Evolutionary conservation across 2,888 invertebrate species (phyloP), one percentile per base, ranked within the genome.

Genomic region (Drepanosiphum platanoidis): DNA sequence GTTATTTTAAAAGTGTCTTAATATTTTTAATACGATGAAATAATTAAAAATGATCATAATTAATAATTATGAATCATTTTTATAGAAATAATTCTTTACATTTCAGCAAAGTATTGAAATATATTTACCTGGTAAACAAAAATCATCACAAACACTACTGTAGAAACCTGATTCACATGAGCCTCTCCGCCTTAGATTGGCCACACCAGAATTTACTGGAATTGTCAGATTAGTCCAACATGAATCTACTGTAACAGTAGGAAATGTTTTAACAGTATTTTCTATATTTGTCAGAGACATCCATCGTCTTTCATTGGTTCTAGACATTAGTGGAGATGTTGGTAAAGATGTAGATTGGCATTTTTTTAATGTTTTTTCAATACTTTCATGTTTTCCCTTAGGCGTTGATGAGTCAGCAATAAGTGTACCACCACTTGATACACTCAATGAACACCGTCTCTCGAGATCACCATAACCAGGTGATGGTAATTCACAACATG

Each of bases 141-240:
- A 92, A 89, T 94, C 94, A 89, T 94, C 95, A 88, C 95, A 95
- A 87, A 95, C 94, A 88, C 95, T 95, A 84, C 95, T 95, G 92
- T 95, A 96, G 89, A 96, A 96, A 32, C 96, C 96, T 88, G 95
- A 95, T 90, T 96, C 96, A 89, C 96, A 96, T 32, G 96, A 96
- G 86, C 95, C 96, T 72, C 96, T 92, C 30, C 96, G 91, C 52
- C 93, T 91, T n/a, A 93, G 90, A 70, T 86, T 87, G 15, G 68
- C 75, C 58, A 77, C 84, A 68, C 84, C 84, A 58, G 84, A 66
- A 32, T 77, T 77, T 0, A 84, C 84, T 27, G 84, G 84, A 75
- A 84, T 68, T 58, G 77, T 68, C 15, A 84, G 84, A 77, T 84
- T 77, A 58, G 84, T 68, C 84, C 84, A 84, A 58, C 84, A 84